Conservation (phyloP, 2,797 vertebrate genomes). For the Micropoecilia bifurca region DNA sequence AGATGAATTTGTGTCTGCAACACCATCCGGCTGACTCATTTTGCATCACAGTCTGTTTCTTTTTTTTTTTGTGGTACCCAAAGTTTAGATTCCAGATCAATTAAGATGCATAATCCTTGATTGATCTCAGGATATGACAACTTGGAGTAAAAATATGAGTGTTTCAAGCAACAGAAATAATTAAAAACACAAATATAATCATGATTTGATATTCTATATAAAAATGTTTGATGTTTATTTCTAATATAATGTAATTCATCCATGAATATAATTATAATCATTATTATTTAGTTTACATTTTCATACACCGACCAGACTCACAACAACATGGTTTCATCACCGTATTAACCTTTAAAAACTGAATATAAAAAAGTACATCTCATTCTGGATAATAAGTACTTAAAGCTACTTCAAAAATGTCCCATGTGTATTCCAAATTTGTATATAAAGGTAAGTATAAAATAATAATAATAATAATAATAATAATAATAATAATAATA, state of each 20-base stretch:
- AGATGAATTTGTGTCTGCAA: slow-evolving; percentile 28
- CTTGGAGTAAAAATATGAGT: neutral
- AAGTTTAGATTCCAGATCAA: slow-evolving; percentile 4
- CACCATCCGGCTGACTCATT: slow-evolving; percentile 34
- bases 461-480: neutral
- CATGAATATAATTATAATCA: neutral
- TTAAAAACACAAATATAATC: neutral
- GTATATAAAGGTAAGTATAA: neutral
- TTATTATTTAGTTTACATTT: neutral
- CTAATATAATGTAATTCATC: neutral
- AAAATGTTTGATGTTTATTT: neutral
- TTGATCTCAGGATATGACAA: neutral
- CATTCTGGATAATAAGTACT: neutral
- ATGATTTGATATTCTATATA: neutral
- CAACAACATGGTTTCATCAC: neutral
- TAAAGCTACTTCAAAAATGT: neutral
- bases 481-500: too few species aligned
- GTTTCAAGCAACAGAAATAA: slow-evolving; percentile 4
- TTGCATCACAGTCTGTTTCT: neutral
- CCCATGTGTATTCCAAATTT: neutral
- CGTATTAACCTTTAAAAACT: neutral
- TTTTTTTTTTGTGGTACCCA: neutral
- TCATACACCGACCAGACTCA: neutral
- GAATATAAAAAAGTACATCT: neutral
- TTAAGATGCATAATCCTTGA: too few species aligned